Evolutionary conservation across 1,140 invertebrate genomes (phyloP).

Genomic region (Caerostris darwini): DNA sequence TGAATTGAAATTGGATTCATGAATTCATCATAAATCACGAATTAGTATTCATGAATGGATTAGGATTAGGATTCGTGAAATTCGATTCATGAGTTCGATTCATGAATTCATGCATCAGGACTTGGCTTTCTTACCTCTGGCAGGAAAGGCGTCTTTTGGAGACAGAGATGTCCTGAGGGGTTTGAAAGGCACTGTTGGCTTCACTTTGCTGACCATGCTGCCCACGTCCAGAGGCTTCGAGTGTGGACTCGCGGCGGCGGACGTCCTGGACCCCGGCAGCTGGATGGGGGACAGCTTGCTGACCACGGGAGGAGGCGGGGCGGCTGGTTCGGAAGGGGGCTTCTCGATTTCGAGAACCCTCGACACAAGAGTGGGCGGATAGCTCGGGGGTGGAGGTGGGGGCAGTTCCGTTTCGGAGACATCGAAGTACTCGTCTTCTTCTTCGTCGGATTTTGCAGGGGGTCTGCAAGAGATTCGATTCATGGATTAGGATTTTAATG

Average conservation of each 20-base stretch:
- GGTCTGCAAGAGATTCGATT: neutral
- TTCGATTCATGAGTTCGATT: no score
- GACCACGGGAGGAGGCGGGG: neutral
- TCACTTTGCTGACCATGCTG: constrained; percentile 60
- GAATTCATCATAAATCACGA: no score
- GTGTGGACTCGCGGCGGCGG: neutral
- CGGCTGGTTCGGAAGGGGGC: neutral
- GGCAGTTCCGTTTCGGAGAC: constrained; percentile 52
- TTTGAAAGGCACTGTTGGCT: constrained; percentile 78
- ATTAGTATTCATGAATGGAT: no score
- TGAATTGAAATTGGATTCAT: no score
- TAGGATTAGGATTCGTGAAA: no score
- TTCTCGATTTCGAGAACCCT: neutral
- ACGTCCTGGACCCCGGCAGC: neutral
- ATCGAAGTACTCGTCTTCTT: constrained; percentile 73
- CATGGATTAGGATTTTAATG: no score
- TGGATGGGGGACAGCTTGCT: constrained; percentile 26
- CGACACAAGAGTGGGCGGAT: constrained; percentile 24
- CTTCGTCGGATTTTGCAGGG: constrained; percentile 63
- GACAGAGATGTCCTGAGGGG: constrained; percentile 68
- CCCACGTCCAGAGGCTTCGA: constrained; percentile 37
- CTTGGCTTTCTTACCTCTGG: constrained; percentile 45
- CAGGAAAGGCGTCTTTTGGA: constrained; percentile 61
- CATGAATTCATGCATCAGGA: no score
- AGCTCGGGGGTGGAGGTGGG: neutral